A percentile compares a stretch with the other conserved stretches of the same genome.
phyloP scores from a whole-genome alignment of 2,888 invertebrate genomes.

The Cosmorhoe ocellata region DNA sequence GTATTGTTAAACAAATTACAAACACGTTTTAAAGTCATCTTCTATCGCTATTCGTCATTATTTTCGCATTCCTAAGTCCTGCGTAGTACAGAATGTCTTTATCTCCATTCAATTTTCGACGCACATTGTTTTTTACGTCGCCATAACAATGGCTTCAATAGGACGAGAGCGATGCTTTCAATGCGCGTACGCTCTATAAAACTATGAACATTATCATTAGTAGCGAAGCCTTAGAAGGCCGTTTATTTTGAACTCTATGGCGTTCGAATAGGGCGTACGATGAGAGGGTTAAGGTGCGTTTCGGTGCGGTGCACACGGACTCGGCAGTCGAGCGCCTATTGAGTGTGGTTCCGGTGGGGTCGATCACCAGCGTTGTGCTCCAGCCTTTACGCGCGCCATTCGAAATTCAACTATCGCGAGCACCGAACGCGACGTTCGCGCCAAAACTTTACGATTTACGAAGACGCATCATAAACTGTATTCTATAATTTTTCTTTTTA shows the following conservation, averaged over 20 bases:
- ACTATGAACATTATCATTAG: conserved; percentile 66
- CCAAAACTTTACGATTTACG: conserved; percentile 46
- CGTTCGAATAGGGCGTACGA: conserved; percentile 32
- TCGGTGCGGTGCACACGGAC: conserved; percentile 78
- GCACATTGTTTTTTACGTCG: conserved; percentile 58
- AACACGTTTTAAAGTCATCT: background rate
- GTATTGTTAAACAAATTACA: too few species aligned
- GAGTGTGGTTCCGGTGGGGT: conserved; percentile 83
- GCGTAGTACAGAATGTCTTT: conserved; percentile 56
- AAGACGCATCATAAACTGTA: conserved; percentile 13
- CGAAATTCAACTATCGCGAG: conserved; percentile 55
- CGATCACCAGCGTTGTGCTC: conserved; percentile 73
- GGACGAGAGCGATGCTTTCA: conserved; percentile 55
- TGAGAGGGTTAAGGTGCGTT: conserved; percentile 52
- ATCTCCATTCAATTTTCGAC: conserved; percentile 50
- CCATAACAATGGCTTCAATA: conserved; percentile 64
- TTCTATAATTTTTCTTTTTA: conserved; percentile 23
- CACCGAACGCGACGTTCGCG: conserved; percentile 58
- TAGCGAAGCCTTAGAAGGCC: conserved; percentile 37
- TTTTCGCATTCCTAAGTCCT: conserved; percentile 45
- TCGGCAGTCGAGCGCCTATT: conserved; percentile 76
- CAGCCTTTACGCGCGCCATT: conserved; percentile 62
- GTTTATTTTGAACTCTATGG: conserved; percentile 32
- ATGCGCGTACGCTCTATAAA: conserved; percentile 76
- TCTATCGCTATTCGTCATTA: conserved; percentile 18